phyloP scores from a whole-genome alignment of 2,888 invertebrate species.

The Xestia ashworthii region DNA sequence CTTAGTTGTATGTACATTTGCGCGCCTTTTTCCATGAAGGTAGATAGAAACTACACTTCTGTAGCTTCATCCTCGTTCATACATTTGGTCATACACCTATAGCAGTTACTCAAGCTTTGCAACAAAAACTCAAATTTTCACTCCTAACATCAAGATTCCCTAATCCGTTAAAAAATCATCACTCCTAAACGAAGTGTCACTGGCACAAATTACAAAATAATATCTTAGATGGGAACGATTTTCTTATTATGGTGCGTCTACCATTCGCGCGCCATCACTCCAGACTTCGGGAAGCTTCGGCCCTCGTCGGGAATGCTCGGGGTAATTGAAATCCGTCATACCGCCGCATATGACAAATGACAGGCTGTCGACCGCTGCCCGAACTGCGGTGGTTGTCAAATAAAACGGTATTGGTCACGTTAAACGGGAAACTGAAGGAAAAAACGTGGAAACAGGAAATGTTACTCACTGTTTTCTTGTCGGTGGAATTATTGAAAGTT shows the following conservation, averaged over 20 bases:
- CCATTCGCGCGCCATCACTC: slow-evolving; percentile 15
- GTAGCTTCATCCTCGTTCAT: too few relatives aligned
- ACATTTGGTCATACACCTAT: not conserved
- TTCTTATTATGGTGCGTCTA: slow-evolving; percentile 42
- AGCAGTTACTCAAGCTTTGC: not conserved
- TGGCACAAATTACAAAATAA: slow-evolving; percentile 72
- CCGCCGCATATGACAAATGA: slow-evolving; percentile 81
- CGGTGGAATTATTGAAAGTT: slow-evolving; percentile 2
- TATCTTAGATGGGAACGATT: slow-evolving; percentile 66
- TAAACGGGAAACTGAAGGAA: slow-evolving; percentile 40
- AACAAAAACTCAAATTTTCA: not conserved
- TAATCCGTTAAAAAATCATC: slow-evolving; percentile 24
- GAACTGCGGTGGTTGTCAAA: slow-evolving; percentile 44
- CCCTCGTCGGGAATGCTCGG: slow-evolving; percentile 53
- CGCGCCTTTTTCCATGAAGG: not conserved
- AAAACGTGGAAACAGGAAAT: slow-evolving; percentile 15
- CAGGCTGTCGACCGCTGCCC: slow-evolving; percentile 61
- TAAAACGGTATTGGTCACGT: slow-evolving; percentile 56
- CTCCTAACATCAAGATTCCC: not conserved
- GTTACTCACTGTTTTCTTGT: slow-evolving; percentile 13
- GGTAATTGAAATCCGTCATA: slow-evolving; percentile 85
- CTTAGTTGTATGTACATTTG: not conserved
- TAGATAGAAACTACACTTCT: not conserved
- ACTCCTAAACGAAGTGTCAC: slow-evolving; percentile 66
- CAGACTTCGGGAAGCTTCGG: slow-evolving; percentile 32